Evolutionary conservation across 2,888 invertebrate species (phyloP), one percentile per base, ranked within the genome.

Genomic region (Eupithecia inturbata): DNA sequence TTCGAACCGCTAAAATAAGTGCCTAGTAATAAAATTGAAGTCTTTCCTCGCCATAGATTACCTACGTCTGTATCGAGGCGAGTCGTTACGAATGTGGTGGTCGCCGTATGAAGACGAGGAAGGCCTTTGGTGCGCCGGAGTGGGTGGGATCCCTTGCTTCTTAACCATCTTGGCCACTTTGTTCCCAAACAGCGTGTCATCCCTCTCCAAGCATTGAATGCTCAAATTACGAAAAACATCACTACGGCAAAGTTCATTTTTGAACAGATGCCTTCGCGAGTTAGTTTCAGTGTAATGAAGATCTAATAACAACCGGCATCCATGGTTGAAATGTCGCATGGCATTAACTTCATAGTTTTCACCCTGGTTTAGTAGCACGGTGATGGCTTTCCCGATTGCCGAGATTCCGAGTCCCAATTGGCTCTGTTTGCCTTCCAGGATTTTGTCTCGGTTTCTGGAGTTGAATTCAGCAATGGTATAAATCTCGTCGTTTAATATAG

Each of bases 361-460:
- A 53, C 64, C 67, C 57, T 49, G 66, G 39, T 60, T 67, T 71
- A 73, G 22, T 10, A 73, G 69, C 19, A 73, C 33, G 7, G 73
- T 72, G n/a, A 73, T 64, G 1, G 28, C 75, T 70, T 39, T 76
- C 16, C 70, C 67, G n/a, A 76, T 70, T 49, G 75, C 75, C n/a
- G 73, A 68, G 66, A 76, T 73, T 14, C 73, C 75, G 1, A 76
- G 64, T 22, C 73, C 75, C 33, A 73, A 39, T 73, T 76, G 73
- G 39, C 73, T 60, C 60, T 73, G 75, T 16, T 73, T 76, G 6
- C 28, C 26, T 70, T 73, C 71, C 41, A 72, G 9, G 45, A 67
- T 69, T 63, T 49, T 68, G 53, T 71, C 69, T 10, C 74, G 69
- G 22, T 62, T 69, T 39, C 22, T 68, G 5, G 66, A 60, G 62